phyloP scores from a whole-genome alignment of 1,140 invertebrate genomes.

The Delia radicum region DNA sequence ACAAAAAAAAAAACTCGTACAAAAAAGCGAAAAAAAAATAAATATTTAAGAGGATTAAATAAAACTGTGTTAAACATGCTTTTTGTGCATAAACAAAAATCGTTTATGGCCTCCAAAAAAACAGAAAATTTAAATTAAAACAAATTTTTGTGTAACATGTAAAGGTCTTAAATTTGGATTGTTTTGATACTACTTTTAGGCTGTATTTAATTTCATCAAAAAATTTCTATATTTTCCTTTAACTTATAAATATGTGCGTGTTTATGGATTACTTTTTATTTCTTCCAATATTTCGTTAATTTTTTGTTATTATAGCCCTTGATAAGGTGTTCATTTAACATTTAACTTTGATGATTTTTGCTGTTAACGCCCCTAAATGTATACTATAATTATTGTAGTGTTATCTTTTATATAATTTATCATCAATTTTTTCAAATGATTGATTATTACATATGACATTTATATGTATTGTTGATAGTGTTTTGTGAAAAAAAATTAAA shows the following conservation, averaged over 20 bases:
- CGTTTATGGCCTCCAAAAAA: too few species aligned
- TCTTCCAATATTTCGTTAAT: neutral
- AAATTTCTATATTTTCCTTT: too few species aligned
- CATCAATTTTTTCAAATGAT: neutral
- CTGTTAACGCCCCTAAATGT: neutral
- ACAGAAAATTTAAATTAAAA: neutral
- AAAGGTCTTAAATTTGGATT: neutral
- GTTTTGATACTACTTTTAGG: neutral
- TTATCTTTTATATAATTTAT: neutral
- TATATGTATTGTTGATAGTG: neutral
- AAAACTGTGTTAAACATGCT: neutral
- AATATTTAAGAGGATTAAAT: neutral
- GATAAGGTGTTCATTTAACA: neutral
- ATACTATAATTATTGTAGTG: neutral
- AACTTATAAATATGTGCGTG: neutral
- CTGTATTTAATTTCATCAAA: too few species aligned
- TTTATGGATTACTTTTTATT: neutral
- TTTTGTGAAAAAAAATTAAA: neutral
- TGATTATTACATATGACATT: neutral
- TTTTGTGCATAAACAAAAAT: neutral
- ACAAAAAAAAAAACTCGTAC: too few species aligned
- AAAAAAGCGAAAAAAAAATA: too few species aligned
- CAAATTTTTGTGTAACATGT: neutral
- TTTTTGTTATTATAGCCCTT: neutral
- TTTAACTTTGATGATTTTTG: neutral